These are phyloP conservation scores for Drosophila parvula DNA, from an alignment of 1,140 invertebrate genomes.

Conservation along the genomic window DNA sequence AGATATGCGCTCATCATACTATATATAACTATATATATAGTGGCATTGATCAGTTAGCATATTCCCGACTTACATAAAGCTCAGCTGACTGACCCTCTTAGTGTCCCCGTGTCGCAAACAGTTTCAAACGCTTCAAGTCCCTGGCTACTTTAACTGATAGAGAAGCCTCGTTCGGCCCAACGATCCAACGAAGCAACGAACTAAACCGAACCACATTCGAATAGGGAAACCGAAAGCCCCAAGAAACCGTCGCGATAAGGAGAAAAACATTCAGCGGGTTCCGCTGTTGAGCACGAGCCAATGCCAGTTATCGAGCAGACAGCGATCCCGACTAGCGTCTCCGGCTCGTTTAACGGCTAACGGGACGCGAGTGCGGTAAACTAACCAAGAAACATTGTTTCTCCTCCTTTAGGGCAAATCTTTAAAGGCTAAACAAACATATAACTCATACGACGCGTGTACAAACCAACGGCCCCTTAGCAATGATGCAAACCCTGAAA, in stretches of 20 bases:
- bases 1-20: slow-evolving; percentile 3
- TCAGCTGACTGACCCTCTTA: slow-evolving; percentile 1
- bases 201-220: slow-evolving; percentile 20
- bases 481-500: slow-evolving; percentile 84
- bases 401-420: slow-evolving; percentile 15
- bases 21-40: too few species aligned
- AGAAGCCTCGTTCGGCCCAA: slow-evolving; percentile 2
- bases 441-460: slow-evolving; percentile 56
- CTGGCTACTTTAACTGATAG: slow-evolving; percentile 45
- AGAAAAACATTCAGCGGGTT: slow-evolving; percentile 19
- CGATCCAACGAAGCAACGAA: slow-evolving; percentile 11
- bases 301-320: slow-evolving; percentile 65
- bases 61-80: slow-evolving; percentile 16
- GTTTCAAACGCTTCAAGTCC: slow-evolving; percentile 35
- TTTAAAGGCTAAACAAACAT: slow-evolving; percentile 16
- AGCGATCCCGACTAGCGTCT: slow-evolving; percentile 45
- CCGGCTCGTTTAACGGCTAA: slow-evolving; percentile 25
- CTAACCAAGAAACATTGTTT: slow-evolving; percentile 2
- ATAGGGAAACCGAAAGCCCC: slow-evolving; percentile 13
- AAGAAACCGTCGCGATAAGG: slow-evolving; percentile 43
- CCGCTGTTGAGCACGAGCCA: slow-evolving; percentile 15
- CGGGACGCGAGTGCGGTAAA: slow-evolving; percentile 32
- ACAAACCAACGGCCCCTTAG: slow-evolving; percentile 50
- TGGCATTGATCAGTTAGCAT: slow-evolving; percentile 14
- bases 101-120: slow-evolving; percentile 33